phyloP scores from a whole-genome alignment of 1,140 invertebrate genomes.

The Ruditapes philippinarum region DNA sequence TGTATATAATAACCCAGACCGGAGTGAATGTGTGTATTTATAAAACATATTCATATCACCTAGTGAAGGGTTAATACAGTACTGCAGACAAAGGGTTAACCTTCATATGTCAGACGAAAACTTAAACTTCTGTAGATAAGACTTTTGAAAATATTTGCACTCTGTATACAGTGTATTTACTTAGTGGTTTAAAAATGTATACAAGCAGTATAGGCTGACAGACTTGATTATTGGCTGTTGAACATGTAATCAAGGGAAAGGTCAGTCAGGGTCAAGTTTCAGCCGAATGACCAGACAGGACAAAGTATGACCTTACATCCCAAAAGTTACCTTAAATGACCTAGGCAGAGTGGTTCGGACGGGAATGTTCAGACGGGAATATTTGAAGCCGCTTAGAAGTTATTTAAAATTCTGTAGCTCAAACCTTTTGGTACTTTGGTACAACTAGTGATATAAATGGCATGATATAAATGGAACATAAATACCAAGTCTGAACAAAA shows the following conservation, averaged over 20 bases:
- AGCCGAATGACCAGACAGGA: neutral
- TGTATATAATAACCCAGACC: conserved; percentile 45
- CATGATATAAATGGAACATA: too few relatives aligned
- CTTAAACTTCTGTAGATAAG: neutral
- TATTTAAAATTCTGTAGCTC: too few relatives aligned
- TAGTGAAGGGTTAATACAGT: conserved; percentile 8
- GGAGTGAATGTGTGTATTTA: conserved; percentile 41
- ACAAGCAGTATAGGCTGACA: neutral
- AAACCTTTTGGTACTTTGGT: too few relatives aligned
- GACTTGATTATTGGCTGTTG: neutral
- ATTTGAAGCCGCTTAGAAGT: too few relatives aligned
- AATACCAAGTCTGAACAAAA: too few relatives aligned
- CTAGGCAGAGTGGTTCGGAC: neutral
- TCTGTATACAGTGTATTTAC: neutral
- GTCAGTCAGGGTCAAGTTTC: conserved; percentile 10
- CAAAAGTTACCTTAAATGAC: conserved; percentile 22
- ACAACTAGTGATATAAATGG: too few relatives aligned
- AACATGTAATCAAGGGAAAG: neutral
- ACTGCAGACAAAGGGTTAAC: conserved; percentile 25
- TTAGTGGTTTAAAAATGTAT: neutral
- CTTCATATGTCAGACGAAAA: conserved; percentile 10
- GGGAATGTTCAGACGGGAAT: too few relatives aligned
- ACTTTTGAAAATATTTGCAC: neutral
- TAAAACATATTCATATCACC: conserved; percentile 49
- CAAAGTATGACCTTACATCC: neutral